Percentiles rank a stretch among this genome's conserved stretches.
Conservation (phyloP, 1,140 invertebrate species). For the Anthonomus grandis region DNA sequence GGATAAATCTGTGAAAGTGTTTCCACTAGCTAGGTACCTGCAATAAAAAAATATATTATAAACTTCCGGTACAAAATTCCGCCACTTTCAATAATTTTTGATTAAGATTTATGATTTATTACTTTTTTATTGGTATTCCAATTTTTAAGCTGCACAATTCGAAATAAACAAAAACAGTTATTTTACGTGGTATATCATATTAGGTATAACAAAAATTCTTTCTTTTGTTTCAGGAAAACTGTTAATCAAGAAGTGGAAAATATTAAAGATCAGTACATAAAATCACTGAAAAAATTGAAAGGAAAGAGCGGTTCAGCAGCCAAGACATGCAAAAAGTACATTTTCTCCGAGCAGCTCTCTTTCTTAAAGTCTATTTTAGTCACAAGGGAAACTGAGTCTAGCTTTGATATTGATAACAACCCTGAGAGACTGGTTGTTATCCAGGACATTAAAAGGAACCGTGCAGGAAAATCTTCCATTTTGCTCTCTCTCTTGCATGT, state of each 20-base stretch:
- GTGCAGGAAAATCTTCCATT: too few species aligned
- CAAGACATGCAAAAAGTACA: not conserved
- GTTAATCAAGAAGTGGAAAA: not conserved
- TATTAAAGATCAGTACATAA: too few species aligned
- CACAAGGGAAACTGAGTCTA: not conserved
- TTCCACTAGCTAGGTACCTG: too few species aligned
- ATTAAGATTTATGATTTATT: not conserved
- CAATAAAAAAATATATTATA: not conserved
- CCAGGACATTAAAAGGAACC: not conserved
- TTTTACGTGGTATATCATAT: too few species aligned
- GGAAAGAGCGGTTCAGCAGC: too few species aligned
- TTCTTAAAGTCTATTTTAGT: not conserved
- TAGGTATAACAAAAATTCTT: not conserved
- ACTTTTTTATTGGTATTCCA: not conserved
- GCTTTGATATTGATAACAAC: not conserved
- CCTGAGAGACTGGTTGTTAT: too few species aligned
- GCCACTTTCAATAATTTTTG: too few species aligned
- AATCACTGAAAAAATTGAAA: too few species aligned
- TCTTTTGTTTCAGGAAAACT: slow-evolving; percentile 1
- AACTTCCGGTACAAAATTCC: not conserved
- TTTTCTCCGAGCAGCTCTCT: not conserved
- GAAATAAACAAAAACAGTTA: too few species aligned
- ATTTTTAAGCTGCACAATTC: too few species aligned
- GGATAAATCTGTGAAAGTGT: too few species aligned
- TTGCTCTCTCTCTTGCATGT: too few species aligned